Conservation (phyloP, 2,113 vertebrate genomes). For the Pseudopipra pipra region DNA sequence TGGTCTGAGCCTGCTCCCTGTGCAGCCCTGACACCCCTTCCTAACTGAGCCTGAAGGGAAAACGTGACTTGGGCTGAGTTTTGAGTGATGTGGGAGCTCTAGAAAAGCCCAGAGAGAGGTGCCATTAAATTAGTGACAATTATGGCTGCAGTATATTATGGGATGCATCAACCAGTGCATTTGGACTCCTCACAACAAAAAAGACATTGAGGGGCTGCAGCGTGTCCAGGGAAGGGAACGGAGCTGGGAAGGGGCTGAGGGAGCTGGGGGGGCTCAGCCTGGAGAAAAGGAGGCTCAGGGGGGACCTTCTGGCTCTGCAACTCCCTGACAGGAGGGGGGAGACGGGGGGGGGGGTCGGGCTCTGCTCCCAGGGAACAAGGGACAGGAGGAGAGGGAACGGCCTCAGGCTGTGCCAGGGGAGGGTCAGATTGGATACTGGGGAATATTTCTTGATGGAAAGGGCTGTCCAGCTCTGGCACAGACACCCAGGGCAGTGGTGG, state of each 20-base stretch:
- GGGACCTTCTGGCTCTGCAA: not conserved
- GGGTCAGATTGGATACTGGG: not conserved
- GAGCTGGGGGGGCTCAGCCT: not conserved
- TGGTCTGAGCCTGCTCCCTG: not conserved
- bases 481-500: not conserved
- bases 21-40: not conserved
- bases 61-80: fast-evolving
- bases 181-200: not conserved
- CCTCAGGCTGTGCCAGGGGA: fast-evolving
- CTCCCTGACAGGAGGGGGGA: not conserved
- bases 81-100: not conserved
- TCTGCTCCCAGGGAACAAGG: not conserved
- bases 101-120: not conserved
- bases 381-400: fast-evolving
- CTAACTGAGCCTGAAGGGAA: not conserved
- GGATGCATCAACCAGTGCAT: not conserved
- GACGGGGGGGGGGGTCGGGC: fast-evolving
- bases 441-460: not conserved
- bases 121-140: not conserved
- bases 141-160: not conserved
- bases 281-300: not conserved
- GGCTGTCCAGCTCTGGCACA: not conserved
- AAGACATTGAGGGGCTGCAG: not conserved
- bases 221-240: fast-evolving
- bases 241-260: not conserved